Conservation (phyloP, 2,888 invertebrate genomes). For the Eristalis intricaria region DNA sequence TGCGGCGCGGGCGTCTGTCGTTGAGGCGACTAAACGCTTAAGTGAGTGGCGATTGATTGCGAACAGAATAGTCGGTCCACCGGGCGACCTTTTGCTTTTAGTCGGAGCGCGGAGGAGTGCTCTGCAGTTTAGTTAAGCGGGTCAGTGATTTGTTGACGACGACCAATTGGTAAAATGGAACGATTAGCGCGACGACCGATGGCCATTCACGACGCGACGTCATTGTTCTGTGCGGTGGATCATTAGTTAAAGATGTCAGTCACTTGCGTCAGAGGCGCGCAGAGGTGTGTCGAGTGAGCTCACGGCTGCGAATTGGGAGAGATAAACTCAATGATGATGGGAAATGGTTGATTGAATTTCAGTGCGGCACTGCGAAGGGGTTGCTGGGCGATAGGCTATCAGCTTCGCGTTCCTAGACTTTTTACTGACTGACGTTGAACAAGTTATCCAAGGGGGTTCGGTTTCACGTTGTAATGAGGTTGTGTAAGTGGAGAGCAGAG, state of each 20-base stretch:
- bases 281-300: neutral
- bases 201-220: slow-evolving; percentile 38
- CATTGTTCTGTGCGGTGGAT: slow-evolving; percentile 19
- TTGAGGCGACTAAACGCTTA: slow-evolving; percentile 37
- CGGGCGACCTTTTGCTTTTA: slow-evolving; percentile 51
- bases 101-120: slow-evolving; percentile 32
- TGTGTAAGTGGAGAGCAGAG: neutral
- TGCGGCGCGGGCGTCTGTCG: slow-evolving; percentile 32
- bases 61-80: neutral
- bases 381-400: neutral
- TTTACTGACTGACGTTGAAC: neutral
- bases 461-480: neutral
- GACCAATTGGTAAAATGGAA: neutral
- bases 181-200: neutral
- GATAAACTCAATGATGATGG: neutral
- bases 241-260: neutral
- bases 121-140: slow-evolving; percentile 57
- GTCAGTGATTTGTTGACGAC: slow-evolving; percentile 55
- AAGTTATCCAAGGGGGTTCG: neutral
- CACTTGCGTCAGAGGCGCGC: neutral
- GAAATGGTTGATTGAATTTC: neutral
- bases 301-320: neutral
- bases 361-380: neutral
- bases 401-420: neutral
- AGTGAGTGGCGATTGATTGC: slow-evolving; percentile 30